A percentile compares a stretch with the other conserved stretches of the same genome.
Evolutionary conservation across 1,140 invertebrate species (phyloP).

Genomic region (Pinna nobilis): DNA sequence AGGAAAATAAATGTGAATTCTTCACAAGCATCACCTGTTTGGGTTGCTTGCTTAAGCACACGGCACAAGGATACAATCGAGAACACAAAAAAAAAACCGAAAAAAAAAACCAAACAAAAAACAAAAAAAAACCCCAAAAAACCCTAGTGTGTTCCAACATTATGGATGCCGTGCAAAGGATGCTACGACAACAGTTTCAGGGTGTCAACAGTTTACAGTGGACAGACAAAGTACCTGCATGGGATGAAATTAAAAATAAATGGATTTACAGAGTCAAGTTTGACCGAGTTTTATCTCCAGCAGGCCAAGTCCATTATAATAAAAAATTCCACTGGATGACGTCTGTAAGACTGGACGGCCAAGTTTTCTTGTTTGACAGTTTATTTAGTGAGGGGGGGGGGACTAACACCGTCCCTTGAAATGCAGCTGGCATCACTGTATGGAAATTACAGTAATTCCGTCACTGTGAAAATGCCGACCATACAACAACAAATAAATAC

Average conservation of each 20-base stretch:
- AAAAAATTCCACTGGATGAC: neutral
- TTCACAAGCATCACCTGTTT: too few relatives aligned
- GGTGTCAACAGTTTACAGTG: neutral
- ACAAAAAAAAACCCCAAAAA: neutral
- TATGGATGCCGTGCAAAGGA: neutral
- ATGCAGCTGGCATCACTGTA: slow-evolving; percentile 10
- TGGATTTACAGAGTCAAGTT: neutral
- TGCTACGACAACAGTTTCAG: neutral
- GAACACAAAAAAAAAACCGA: neutral
- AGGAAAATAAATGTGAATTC: too few relatives aligned
- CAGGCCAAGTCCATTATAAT: neutral
- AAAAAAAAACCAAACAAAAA: neutral
- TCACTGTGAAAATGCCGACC: neutral
- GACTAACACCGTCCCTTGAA: neutral
- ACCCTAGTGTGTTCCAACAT: neutral
- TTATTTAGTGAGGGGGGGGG: too few relatives aligned
- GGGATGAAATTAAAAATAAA: neutral
- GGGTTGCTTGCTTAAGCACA: too few relatives aligned
- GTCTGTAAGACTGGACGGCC: neutral
- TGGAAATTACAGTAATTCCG: neutral
- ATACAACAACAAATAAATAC: slow-evolving; percentile 18
- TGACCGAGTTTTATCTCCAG: neutral
- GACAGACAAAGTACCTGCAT: neutral
- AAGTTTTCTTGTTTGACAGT: neutral
- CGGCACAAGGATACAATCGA: neutral